A percentile compares a stretch with the other conserved stretches of the same genome.
Conservation (phyloP, 1,140 invertebrate species). For the Macrostomum lignano region DNA sequence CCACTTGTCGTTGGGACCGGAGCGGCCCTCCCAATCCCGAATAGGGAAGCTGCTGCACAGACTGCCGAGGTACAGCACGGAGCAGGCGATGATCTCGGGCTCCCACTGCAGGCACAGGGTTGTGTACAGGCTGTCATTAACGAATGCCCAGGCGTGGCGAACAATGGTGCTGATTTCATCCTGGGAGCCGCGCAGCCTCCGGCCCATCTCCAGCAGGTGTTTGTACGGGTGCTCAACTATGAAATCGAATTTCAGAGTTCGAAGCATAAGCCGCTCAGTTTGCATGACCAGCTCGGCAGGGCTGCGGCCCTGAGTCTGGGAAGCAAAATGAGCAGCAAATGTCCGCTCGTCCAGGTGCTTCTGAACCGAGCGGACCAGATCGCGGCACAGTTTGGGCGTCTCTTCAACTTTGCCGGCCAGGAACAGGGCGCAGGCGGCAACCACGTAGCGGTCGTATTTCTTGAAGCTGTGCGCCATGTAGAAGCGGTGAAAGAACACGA, state of each 20-base stretch:
- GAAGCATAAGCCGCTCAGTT: slow-evolving; percentile 68
- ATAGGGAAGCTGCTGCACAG: neutral
- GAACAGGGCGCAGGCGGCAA: slow-evolving; percentile 79
- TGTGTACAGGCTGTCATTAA: slow-evolving; percentile 87
- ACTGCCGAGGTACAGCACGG: slow-evolving; percentile 5
- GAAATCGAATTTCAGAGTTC: slow-evolving; percentile 94
- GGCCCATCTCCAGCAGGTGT: slow-evolving; percentile 80
- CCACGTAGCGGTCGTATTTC: slow-evolving; percentile 76
- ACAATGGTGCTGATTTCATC: slow-evolving; percentile 75
- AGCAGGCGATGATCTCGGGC: slow-evolving; percentile 48
- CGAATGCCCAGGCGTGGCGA: slow-evolving; percentile 98
- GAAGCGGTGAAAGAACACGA: slow-evolving; percentile 88
- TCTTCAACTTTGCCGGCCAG: slow-evolving; percentile 94
- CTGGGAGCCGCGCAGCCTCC: slow-evolving; percentile 59
- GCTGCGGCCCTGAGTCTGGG: no score
- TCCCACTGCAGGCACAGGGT: slow-evolving; percentile 91
- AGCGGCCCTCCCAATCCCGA: slow-evolving; percentile 1
- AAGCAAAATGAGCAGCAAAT: no score
- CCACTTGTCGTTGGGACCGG: slow-evolving; percentile 1
- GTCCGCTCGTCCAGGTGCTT: slow-evolving; percentile 43
- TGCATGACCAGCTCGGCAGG: no score
- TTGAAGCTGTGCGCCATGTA: slow-evolving; percentile 94
- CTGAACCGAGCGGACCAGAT: slow-evolving; percentile 68
- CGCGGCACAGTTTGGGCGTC: slow-evolving; percentile 93
- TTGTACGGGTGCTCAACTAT: slow-evolving; percentile 89